Evolutionary conservation across 2,113 vertebrate genomes (phyloP), one percentile per base, ranked within the genome.

Genomic region (Holacanthus passer): DNA sequence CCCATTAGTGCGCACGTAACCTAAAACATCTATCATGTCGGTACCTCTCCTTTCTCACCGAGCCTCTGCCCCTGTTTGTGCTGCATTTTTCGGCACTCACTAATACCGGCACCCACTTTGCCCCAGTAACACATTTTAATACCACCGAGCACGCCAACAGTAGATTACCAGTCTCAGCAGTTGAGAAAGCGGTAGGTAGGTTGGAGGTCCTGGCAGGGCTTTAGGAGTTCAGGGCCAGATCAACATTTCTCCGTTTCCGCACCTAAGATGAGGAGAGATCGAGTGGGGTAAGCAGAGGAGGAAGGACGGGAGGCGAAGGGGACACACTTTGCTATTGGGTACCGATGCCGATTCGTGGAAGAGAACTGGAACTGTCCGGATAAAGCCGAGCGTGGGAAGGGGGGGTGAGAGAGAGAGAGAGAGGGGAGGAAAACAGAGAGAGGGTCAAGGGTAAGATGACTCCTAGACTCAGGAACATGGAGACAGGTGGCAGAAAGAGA

Each of bases 41-140:
- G 20, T 52, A 31, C 19, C 17, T 73, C 29, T 71, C 37, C 27
- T 55, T 71, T 81, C 32, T 64, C 14, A 20, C 24, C 1, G 2
- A 29, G 10, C 77, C 19, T 58, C 31, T 68, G 5, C 2, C 12
- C 27, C 52, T 72, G 50, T 82, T 80, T 73, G 45, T 37, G 9
- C 56, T 66, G 56, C 64, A 19, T 77, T 84, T 82, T 82, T 55
- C 17, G 71, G 22, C 59, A 39, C 60, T 80, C 53, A 5, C 69
- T 80, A 88, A 92, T 86, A 64, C 88, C 59, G 16, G 84, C 87
- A 77, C 59, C 82, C 82, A 84, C 88, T 88, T 87, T 91, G 83
- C 66, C 86, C 88, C 84, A 88, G 83, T 90, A 92, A 84, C 88
- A 89, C 86, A 88, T 78, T 85, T 89, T 86, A 86, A 90, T 83